Base-by-base conservation (phyloP, 2,888 invertebrate genomes). In the Petrophora chlorosata region DNA sequence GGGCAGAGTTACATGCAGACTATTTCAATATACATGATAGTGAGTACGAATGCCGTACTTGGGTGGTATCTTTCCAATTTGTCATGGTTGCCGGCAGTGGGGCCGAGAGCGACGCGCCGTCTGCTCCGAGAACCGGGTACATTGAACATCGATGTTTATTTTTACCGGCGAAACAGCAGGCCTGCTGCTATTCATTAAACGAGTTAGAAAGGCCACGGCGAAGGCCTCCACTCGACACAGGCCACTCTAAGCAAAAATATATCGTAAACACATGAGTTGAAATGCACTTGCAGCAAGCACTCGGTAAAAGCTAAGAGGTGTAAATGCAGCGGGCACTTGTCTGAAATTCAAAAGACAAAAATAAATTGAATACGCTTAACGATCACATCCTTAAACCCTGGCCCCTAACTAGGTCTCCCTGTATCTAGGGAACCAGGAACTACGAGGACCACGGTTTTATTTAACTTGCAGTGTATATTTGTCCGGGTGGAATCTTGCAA, bases 171-270 rank as follows among this genome's bases (percentile, higher is more conserved):
- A 53, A 60, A 63, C 52, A 67, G 46, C 61, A 60, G 59, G 61
- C 65, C 61, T 61, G 64, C 60, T 55, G 48, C 36, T 61, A 46
- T 70, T 76, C 74, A 82, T 86, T 79, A 73, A 77, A 73, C 74
- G 63, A 67, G 69, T 68, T 78, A 69, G 73, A 75, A 80, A 83
- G 79, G 80, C 78, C 85, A 82, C 68, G 80, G 79, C 67, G 78
- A 84, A 85, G 84, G 81, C 73, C 74, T 71, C 54, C 59, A 61
- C 62, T 67, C 61, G 50, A 56, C 60, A 29, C 39, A 23, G 39
- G 51, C 33, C 48, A 45, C 51, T 53, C 45, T 26, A 26, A 57
- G 52, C 56, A 56, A 54, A 40, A 46, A 53, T 38, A 50, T 22
- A 26, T 29, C 12, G 15, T 41, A 39, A 42, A 33, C 30, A 33